Conservation (phyloP, 2,113 vertebrate species). For the Poecile atricapillus region DNA sequence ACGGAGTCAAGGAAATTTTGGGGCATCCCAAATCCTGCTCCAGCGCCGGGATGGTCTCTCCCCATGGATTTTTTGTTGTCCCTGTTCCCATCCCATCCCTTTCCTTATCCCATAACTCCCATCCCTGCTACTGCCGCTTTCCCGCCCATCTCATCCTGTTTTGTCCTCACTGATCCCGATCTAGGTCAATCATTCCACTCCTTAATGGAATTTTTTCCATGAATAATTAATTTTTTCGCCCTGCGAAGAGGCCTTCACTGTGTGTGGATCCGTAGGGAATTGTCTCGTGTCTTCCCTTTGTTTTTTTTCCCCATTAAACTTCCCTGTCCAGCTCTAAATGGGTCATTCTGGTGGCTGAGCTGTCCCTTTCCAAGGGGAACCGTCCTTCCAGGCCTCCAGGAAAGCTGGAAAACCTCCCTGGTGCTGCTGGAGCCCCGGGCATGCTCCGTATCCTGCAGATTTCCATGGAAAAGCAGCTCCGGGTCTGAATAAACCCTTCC, state of each 20-base stretch:
- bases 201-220: slow-evolving; percentile 18
- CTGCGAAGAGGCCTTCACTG: neutral
- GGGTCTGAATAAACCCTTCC: neutral
- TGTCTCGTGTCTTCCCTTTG: neutral
- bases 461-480: neutral
- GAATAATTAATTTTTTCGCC: neutral
- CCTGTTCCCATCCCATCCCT: neutral
- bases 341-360: neutral
- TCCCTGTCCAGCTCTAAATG: neutral
- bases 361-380: neutral
- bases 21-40: neutral
- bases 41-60: fast-evolving
- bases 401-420: neutral
- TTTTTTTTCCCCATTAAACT: neutral
- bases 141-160: neutral
- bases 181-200: neutral
- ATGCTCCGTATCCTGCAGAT: fast-evolving
- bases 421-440: neutral
- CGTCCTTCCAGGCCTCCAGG: neutral
- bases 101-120: neutral
- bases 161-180: neutral
- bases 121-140: neutral
- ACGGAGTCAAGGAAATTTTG: fast-evolving
- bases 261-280: neutral
- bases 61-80: neutral